Evolutionary conservation across 2,113 vertebrate genomes (phyloP).

Genomic region (Lagenorhynchus albirostris): DNA sequence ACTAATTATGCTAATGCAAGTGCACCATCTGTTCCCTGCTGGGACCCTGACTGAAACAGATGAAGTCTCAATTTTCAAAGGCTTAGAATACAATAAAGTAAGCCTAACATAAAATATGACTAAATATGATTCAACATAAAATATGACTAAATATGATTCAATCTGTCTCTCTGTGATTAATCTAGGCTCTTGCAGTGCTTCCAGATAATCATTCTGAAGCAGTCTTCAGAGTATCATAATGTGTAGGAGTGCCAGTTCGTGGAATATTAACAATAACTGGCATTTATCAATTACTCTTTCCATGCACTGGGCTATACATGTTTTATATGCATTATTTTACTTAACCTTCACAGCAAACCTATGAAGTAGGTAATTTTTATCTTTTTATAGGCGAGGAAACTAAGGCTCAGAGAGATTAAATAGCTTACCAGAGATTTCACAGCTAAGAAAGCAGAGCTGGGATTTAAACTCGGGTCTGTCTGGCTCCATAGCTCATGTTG

Average conservation of each 20-base stretch:
- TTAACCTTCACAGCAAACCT: background rate
- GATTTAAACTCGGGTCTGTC: background rate
- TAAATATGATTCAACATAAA: conserved; percentile 54
- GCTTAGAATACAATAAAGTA: conserved; percentile 48
- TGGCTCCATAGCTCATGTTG: background rate
- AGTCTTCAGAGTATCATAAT: conserved; percentile 20
- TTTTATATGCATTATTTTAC: conserved; percentile 40
- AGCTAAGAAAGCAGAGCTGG: background rate
- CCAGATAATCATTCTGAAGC: conserved; percentile 42
- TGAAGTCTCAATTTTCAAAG: conserved; percentile 56
- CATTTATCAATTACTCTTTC: conserved; percentile 9
- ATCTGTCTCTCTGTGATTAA: conserved; percentile 37
- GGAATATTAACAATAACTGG: conserved; percentile 1
- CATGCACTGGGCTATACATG: background rate
- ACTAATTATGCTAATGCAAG: conserved; percentile 53
- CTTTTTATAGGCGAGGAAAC: background rate
- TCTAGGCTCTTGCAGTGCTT: conserved; percentile 33
- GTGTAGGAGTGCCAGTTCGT: background rate
- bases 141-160: conserved; percentile 54
- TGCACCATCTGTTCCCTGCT: conserved; percentile 55
- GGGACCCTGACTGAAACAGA: conserved; percentile 35
- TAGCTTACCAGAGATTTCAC: background rate
- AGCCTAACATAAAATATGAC: conserved; percentile 44
- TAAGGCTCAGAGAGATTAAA: background rate
- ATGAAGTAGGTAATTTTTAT: conserved; percentile 31